Base-by-base conservation (phyloP, 2,113 vertebrate genomes). In the Brachyistius frenatus region DNA sequence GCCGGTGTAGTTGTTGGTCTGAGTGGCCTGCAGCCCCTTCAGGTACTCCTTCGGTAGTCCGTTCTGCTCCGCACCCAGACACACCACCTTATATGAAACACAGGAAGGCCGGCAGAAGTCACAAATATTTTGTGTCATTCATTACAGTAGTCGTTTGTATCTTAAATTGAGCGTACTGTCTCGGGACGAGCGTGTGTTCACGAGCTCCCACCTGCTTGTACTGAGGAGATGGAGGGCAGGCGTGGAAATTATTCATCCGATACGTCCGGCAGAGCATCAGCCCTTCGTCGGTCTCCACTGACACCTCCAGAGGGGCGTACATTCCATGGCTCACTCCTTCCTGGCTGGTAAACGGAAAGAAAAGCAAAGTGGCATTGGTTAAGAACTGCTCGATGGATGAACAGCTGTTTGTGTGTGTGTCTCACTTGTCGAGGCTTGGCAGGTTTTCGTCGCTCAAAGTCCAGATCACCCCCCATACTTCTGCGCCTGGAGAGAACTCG, bases 381-480 rank as follows among this genome's bases (percentile, higher is more conserved):
- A 32, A 10, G 14, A 41, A 64, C 7, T n/a, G 46, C 3, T 47
- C 5, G 62, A 78, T 50, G 11, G 7, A 10, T 30, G 14, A 7
- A 50, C 23, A 16, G 5, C 47, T 5, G 16, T 15, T 4, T 23
- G 16, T 75, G 64, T 32, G 44, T 23, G 6, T 60, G 9, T 80
- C 91, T 94, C 94, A 98, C 97, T 94, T 83, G 93, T 99, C 95
- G 3, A 95, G 88, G 79, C 72, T 93, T 61, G 61, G 65, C 58
- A 97, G 88, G 91, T 96, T 86, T 78, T 93, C 91, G 33, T 88
- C 30, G 76, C 88, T 94, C 92, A 99, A 86, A 91, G 91, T 96
- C 97, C 97, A 99, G n/a, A 98, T 91, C 5, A 97, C 91, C 47
- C 98, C 97, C 97, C 97, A 99, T 0, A 98, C 96, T 79, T 97